phyloP scores from a whole-genome alignment of 2,797 vertebrate species.

The Pseudochirops cupreus region DNA sequence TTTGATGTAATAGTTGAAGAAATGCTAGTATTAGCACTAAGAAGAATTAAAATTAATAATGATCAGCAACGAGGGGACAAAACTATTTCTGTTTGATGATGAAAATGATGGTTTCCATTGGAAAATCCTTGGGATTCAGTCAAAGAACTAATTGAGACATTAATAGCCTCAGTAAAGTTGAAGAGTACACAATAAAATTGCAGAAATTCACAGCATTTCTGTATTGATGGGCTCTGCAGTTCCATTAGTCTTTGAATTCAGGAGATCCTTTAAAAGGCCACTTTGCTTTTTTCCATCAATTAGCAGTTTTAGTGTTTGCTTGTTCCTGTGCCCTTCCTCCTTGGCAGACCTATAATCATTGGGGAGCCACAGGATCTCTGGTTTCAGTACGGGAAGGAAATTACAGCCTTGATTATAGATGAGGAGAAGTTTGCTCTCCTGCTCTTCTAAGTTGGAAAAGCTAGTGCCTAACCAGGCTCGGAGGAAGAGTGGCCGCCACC shows the following conservation, averaged over 20 bases:
- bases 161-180: not conserved
- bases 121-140: not conserved
- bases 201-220: not conserved
- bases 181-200: not conserved
- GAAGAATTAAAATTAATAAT: not conserved
- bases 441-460: conserved; percentile 67
- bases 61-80: not conserved
- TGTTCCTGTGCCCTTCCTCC: conserved; percentile 70
- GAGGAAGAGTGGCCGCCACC: conserved; percentile 35
- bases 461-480: conserved; percentile 26
- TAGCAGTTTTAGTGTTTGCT: conserved; percentile 64
- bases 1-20: not conserved
- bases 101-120: not conserved
- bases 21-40: not conserved
- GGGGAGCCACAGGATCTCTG: conserved; percentile 62
- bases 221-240: not conserved
- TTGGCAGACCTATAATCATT: conserved; percentile 54
- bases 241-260: not conserved
- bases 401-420: conserved; percentile 71
- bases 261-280: not conserved
- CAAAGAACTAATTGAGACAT: not conserved
- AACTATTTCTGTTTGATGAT: not conserved
- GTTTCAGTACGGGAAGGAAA: conserved; percentile 79
- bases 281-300: conserved; percentile 45
- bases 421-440: conserved; percentile 69